Conservation (phyloP, 2,888 invertebrate species). For the Phragmatobia fuliginosa region DNA sequence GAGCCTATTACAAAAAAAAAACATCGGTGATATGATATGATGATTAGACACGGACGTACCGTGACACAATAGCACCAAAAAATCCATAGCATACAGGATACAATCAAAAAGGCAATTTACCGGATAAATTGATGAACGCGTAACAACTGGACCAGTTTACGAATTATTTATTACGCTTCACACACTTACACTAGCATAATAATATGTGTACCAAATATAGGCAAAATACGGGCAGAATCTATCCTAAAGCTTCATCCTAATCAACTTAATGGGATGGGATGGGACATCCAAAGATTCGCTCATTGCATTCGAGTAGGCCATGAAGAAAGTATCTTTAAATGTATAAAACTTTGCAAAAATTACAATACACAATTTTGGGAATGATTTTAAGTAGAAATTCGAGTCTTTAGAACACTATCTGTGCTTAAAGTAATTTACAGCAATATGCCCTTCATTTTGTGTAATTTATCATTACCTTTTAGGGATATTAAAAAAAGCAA, state of each 20-base stretch:
- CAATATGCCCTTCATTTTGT: not conserved
- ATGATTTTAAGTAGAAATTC: not conserved
- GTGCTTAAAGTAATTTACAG: not conserved
- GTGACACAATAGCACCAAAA: slow-evolving; percentile 3
- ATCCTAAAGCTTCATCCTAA: too few relatives aligned
- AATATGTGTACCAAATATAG: not conserved
- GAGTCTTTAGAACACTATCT: not conserved
- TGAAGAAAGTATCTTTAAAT: not conserved
- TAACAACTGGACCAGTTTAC: slow-evolving; percentile 15
- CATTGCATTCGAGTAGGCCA: not conserved
- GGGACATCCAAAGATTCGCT: not conserved
- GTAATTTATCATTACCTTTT: not conserved
- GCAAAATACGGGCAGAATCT: not conserved
- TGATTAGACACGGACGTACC: not conserved
- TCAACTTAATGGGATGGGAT: not conserved
- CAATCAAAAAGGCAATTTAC: slow-evolving; percentile 9
- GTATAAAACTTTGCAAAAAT: not conserved
- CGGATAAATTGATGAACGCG: slow-evolving; percentile 19
- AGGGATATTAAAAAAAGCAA: slow-evolving; percentile 3
- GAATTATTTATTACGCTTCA: slow-evolving; percentile 2
- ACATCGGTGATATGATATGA: not conserved
- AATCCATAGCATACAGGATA: slow-evolving; percentile 12
- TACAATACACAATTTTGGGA: not conserved
- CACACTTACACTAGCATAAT: not conserved
- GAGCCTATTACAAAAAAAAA: not conserved